Evolutionary conservation across 2,888 invertebrate genomes (phyloP).

Genomic region (Pseudanteris insignis): DNA sequence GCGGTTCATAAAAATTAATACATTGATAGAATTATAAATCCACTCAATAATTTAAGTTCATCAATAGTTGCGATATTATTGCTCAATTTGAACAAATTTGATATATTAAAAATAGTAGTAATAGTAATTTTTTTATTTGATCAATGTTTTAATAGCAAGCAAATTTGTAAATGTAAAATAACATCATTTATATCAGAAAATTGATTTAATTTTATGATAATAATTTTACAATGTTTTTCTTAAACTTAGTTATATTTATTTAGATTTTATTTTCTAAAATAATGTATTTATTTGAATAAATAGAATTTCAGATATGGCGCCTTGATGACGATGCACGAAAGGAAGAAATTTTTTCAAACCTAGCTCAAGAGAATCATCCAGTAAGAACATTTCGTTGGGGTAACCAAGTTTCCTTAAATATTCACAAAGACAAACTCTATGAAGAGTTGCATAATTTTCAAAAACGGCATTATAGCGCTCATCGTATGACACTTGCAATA

Average conservation of each 20-base stretch:
- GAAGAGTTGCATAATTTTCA: slow-evolving; percentile 78
- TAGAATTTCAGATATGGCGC: slow-evolving; percentile 85
- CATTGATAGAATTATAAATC: too few species aligned
- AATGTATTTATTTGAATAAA: background rate
- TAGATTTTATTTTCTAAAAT: background rate
- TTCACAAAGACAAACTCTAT: slow-evolving; percentile 76
- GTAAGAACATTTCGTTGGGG: slow-evolving; percentile 88
- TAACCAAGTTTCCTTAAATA: slow-evolving; percentile 76
- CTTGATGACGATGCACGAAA: slow-evolving; percentile 79
- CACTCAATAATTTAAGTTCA: too few species aligned
- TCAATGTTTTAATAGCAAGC: background rate
- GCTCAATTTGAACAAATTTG: too few species aligned
- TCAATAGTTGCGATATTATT: too few species aligned
- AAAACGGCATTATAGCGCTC: slow-evolving; percentile 82
- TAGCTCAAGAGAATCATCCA: slow-evolving; percentile 77
- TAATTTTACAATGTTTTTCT: background rate
- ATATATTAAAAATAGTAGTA: too few species aligned
- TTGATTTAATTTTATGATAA: background rate
- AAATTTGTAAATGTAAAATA: too few species aligned
- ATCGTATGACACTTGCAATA: slow-evolving; percentile 87
- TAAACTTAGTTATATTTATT: background rate
- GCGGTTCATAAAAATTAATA: slow-evolving; percentile 68
- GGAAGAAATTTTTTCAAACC: slow-evolving; percentile 78
- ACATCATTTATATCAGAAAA: too few species aligned
- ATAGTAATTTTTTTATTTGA: background rate